Conservation (phyloP, 2,113 vertebrate genomes). For the Phrynosoma platyrhinos region DNA sequence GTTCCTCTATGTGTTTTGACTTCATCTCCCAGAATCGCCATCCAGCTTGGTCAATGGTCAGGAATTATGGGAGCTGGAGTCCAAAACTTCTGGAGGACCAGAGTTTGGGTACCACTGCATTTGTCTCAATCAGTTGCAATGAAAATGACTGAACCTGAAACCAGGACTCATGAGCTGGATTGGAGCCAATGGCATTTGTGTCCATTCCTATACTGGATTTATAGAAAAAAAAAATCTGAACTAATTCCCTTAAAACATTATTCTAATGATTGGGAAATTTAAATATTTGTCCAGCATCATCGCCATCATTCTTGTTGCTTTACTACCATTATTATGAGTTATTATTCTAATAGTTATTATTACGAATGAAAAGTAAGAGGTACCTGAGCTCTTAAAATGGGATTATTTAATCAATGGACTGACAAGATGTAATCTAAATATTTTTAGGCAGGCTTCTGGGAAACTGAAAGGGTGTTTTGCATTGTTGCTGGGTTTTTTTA, state of each 20-base stretch:
- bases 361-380: background rate
- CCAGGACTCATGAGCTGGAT: background rate
- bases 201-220: background rate
- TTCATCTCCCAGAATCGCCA: too few species aligned
- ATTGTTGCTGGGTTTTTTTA: background rate
- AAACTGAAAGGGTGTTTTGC: background rate
- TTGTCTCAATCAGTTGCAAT: background rate
- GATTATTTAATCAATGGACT: background rate
- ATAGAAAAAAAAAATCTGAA: background rate
- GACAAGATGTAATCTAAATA: background rate
- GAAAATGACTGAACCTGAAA: too few species aligned
- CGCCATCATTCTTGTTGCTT: background rate
- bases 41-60: too few species aligned
- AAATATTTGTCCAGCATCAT: background rate
- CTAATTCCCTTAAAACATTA: background rate
- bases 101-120: background rate
- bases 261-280: too few species aligned
- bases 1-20: too few species aligned
- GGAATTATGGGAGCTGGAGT: too few species aligned
- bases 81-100: too few species aligned
- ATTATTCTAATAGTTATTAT: background rate
- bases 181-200: background rate
- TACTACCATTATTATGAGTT: too few species aligned
- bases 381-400: background rate
- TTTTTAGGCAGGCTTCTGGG: background rate